A percentile compares a stretch with the other conserved stretches of the same genome.
Evolutionary conservation across 2,797 vertebrate species (phyloP).

Genomic region (Helostoma temminkii): DNA sequence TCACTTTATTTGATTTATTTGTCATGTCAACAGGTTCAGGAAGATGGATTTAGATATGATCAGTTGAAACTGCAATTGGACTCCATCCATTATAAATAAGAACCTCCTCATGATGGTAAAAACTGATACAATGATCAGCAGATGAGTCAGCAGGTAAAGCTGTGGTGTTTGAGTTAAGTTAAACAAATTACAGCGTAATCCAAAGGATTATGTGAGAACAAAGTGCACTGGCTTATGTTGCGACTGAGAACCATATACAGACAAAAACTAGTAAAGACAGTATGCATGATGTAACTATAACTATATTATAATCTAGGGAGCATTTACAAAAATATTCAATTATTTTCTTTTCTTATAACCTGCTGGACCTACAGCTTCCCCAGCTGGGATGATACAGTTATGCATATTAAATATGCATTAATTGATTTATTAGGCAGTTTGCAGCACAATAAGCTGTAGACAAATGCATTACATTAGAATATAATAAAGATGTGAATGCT

Average conservation of each 20-base stretch:
- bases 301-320: background rate
- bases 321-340: too few species aligned
- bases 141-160: background rate
- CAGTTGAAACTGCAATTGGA: background rate
- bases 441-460: too few species aligned
- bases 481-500: too few species aligned
- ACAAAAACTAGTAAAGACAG: too few species aligned
- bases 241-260: background rate
- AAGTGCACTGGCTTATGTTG: background rate
- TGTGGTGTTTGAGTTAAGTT: too few species aligned
- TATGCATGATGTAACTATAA: background rate
- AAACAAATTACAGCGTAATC: too few species aligned
- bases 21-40: background rate
- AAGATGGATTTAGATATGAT: background rate
- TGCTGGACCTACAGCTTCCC: too few species aligned
- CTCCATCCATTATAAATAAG: background rate
- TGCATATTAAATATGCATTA: background rate
- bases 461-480: too few species aligned
- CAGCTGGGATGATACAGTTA: background rate
- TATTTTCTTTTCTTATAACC: too few species aligned
- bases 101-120: too few species aligned
- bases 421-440: background rate
- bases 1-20: background rate
- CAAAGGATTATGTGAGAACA: too few species aligned
- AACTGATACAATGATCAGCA: background rate